phyloP scores from a whole-genome alignment of 2,797 vertebrate species.

The Centroberyx gerrardi region DNA sequence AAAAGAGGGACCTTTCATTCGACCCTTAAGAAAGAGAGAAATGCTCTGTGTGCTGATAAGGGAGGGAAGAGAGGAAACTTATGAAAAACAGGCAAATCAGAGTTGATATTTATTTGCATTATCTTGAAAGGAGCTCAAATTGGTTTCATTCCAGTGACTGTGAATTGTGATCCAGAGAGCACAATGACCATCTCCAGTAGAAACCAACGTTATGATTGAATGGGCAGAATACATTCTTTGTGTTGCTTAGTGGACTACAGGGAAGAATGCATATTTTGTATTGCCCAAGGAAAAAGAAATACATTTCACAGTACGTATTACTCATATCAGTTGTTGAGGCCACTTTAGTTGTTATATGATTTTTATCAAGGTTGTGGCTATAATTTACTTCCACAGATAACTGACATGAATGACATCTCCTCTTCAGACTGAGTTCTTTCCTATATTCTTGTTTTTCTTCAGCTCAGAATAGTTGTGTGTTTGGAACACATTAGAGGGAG shows the following conservation, averaged over 20 bases:
- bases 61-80: constrained; percentile 61
- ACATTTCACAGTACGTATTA: constrained; percentile 76
- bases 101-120: constrained; percentile 83
- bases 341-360: constrained; percentile 68
- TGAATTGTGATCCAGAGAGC: constrained; percentile 72
- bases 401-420: constrained; percentile 54
- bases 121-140: constrained; percentile 78
- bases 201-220: constrained; percentile 57
- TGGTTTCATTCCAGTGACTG: constrained; percentile 72
- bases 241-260: constrained; percentile 48
- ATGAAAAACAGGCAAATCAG: constrained; percentile 66
- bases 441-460: constrained; percentile 2
- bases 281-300: constrained; percentile 71
- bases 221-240: constrained; percentile 62
- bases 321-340: constrained; percentile 70
- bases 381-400: constrained; percentile 59
- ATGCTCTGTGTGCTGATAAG: constrained; percentile 80
- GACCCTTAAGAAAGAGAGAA: constrained; percentile 79
- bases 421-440: constrained; percentile 19
- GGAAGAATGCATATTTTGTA: constrained; percentile 63
- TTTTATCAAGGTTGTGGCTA: constrained; percentile 63
- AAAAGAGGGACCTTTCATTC: constrained; percentile 79
- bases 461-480: constrained; percentile 25
- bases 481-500: constrained; percentile 5
- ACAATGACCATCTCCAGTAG: constrained; percentile 65